Conservation (phyloP, 2,113 vertebrate genomes). For the Leuciscus idus region DNA sequence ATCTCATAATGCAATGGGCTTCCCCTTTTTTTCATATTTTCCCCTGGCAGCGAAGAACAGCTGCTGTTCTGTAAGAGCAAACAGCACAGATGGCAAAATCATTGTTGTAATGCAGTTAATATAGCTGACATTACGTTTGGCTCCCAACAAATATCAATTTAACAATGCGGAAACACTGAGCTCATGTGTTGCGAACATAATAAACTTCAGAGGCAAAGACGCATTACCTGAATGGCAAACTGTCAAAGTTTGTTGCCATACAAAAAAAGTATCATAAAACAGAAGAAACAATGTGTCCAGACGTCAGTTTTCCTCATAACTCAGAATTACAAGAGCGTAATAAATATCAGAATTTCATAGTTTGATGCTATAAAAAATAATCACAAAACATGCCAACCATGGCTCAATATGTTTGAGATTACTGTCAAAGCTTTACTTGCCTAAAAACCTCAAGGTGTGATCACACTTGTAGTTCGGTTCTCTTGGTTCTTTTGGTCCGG, state of each 20-base stretch:
- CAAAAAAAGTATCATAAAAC: constrained; percentile 46
- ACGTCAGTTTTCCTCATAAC: constrained; percentile 33
- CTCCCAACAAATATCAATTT: constrained; percentile 34
- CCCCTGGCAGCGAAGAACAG: constrained; percentile 30
- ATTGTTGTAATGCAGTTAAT: constrained; percentile 40
- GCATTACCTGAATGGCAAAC: constrained; percentile 34
- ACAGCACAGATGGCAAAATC: constrained; percentile 39
- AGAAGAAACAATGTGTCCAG: constrained; percentile 8
- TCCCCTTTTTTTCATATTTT: constrained; percentile 44
- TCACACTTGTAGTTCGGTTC: too few species aligned
- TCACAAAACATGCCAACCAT: constrained; percentile 3
- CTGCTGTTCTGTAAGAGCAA: constrained; percentile 28
- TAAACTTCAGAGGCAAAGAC: constrained; percentile 41
- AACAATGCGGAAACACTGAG: constrained; percentile 60
- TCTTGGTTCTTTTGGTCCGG: too few species aligned
- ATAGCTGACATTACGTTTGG: constrained; percentile 31
- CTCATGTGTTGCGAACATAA: constrained; percentile 44
- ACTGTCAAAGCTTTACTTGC: background rate
- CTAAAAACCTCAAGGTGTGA: background rate
- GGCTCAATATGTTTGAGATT: constrained; percentile 44
- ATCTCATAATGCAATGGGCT: constrained; percentile 43
- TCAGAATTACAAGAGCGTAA: constrained; percentile 11
- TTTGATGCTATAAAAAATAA: constrained; percentile 39
- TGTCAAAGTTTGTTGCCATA: background rate
- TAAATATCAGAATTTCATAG: constrained; percentile 21